These are phyloP conservation scores for Enteromius afrohamiltoni DNA, from an alignment of 2,797 vertebrate species.

Conservation along the genomic window DNA sequence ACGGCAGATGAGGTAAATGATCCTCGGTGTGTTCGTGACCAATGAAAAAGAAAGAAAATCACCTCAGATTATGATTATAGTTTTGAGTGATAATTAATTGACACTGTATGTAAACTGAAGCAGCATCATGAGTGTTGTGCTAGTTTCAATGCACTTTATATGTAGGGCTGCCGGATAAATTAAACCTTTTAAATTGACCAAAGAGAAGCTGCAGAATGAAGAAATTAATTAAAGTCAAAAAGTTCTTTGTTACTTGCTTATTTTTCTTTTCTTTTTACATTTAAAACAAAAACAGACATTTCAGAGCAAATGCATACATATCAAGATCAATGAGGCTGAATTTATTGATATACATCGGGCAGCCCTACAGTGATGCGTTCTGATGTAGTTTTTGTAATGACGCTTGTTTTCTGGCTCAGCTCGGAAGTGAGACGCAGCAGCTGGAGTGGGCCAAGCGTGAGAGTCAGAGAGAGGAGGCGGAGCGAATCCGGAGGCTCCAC, in stretches of 20 bases:
- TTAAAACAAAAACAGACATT: neutral
- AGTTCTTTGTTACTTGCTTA: too few species aligned
- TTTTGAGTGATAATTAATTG: neutral
- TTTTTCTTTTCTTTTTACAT: too few species aligned
- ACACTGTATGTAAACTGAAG: neutral
- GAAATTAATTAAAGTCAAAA: too few species aligned
- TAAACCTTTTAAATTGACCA: neutral
- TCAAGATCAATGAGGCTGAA: rapidly evolving
- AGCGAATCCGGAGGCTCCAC: slow-evolving; percentile 83
- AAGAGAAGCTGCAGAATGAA: neutral
- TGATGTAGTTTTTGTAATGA: neutral
- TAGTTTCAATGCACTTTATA: neutral
- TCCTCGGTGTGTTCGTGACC: neutral
- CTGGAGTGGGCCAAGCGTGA: slow-evolving; percentile 95
- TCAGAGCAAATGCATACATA: too few species aligned
- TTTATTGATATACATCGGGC: neutral
- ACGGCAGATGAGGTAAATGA: slow-evolving; percentile 3
- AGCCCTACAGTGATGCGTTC: neutral
- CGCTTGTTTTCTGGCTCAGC: slow-evolving; percentile 69
- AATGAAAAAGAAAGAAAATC: neutral
- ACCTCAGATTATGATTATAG: neutral
- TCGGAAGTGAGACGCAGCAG: slow-evolving; percentile 95
- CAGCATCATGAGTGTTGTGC: neutral
- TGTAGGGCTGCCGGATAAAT: neutral
- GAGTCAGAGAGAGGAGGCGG: slow-evolving; percentile 91